Percentiles rank a stretch among this genome's conserved stretches.
Conservation (phyloP, 1,140 invertebrate genomes). For the Lamellibrachia luymesi region DNA sequence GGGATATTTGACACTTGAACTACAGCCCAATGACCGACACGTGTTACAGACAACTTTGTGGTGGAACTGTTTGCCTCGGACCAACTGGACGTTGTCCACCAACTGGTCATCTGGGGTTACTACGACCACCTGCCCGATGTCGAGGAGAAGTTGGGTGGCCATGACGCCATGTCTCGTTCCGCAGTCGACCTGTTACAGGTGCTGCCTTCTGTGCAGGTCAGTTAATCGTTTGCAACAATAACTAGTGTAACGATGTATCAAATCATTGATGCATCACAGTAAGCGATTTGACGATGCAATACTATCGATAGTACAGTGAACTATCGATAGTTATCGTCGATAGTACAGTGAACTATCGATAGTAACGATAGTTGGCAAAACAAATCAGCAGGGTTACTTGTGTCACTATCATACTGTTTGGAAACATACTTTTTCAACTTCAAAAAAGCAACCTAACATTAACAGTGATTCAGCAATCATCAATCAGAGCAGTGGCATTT, state of each 20-base stretch:
- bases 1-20: neutral
- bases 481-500: too few species aligned
- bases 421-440: too few species aligned
- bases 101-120: constrained; percentile 8
- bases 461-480: too few species aligned
- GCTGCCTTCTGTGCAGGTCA: neutral
- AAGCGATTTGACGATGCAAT: too few species aligned
- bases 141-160: neutral
- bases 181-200: neutral
- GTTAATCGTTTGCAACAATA: neutral
- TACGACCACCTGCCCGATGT: constrained; percentile 10
- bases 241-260: neutral
- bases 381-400: too few species aligned
- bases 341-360: too few species aligned
- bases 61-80: neutral
- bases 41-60: constrained; percentile 13
- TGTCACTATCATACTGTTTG: too few species aligned
- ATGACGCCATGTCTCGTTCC: neutral
- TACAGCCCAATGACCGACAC: neutral
- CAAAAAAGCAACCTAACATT: too few species aligned
- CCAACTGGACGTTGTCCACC: neutral
- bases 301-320: too few species aligned
- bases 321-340: too few species aligned
- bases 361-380: too few species aligned
- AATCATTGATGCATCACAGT: too few species aligned